A percentile compares a stretch with the other conserved stretches of the same genome.
Evolutionary conservation across 2,113 vertebrate species (phyloP).

Genomic region (Oceanodroma tethys): DNA sequence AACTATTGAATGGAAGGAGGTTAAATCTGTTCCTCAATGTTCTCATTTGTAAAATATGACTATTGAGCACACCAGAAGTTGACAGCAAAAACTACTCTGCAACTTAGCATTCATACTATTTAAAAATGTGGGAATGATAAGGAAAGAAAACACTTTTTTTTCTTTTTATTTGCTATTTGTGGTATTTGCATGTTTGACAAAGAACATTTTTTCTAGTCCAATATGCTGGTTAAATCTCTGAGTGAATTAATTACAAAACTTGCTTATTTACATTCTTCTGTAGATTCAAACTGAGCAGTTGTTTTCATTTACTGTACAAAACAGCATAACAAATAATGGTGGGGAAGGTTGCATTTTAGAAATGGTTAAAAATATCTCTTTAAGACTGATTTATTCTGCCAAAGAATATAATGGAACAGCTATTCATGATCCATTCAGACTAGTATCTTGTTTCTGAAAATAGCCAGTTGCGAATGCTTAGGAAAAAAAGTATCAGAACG

Average conservation of each 20-base stretch:
- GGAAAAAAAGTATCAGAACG: neutral
- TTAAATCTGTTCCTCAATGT: neutral
- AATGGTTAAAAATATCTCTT: neutral
- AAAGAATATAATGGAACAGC: neutral
- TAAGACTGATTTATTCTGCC: neutral
- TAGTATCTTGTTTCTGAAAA: neutral
- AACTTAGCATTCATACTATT: neutral
- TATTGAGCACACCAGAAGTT: neutral
- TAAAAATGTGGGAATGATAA: neutral
- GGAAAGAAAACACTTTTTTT: neutral
- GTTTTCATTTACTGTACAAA: neutral
- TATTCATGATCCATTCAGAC: neutral
- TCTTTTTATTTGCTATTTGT: neutral
- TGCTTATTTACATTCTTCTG: neutral
- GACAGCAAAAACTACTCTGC: neutral
- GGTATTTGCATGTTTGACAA: neutral
- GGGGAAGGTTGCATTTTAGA: neutral
- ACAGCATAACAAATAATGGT: neutral
- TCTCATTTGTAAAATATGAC: neutral
- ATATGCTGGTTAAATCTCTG: neutral
- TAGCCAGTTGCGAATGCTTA: neutral
- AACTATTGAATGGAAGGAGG: neutral
- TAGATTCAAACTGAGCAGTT: neutral
- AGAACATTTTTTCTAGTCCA: neutral
- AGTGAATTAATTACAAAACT: neutral